Evolutionary conservation across 2,888 invertebrate species (phyloP), one percentile per base, ranked within the genome.

Genomic region (Melanotus villosus): DNA sequence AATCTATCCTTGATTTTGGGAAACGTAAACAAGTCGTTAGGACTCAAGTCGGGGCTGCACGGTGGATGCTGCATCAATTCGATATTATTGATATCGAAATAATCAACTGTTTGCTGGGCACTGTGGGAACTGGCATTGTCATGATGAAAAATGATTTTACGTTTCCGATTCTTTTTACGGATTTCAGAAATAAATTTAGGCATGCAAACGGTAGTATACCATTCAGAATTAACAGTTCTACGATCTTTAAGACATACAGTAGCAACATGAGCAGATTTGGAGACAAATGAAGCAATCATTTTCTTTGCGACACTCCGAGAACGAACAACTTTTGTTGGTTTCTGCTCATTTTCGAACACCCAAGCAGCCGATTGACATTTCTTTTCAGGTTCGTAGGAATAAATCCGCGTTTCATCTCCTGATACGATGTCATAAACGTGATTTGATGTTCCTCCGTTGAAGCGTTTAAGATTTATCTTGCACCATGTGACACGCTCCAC

Each of bases 281-380:
- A 56, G 56, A 71, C 66, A 32, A 70, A 73, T 41, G 60, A 56
- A 18, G 70, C 67, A 19, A 72, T 59, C 38, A 36, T 36, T 36
- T 23, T 30, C 21, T 57, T 16, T 21, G 14, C n/a, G n/a, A 19
- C 4, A 14, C 9, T 14, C 1, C 10, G 10, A 52, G 1, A 52
- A 82, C 86, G 45, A 43, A 57, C 41, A 43, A 57, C 36, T 68
- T 68, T 47, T 54, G 52, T 68, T 57, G 50, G 38, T 36, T 68
- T 71, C 58, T 26, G 50, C 52, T 68, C 60, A 43, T 58, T 23
- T 71, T 71, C 66, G 26, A 73, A 66, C 12, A 63, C 66, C 66
- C 60, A 64, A 36, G 63, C 54, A 57, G 47, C 45, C 19, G 59
- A 71, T 23, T 72, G 66, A 18, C 62, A 59, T 71, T 73, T 66